Conservation (phyloP, 2,113 vertebrate species). For the Cyprinodon brontotheroides region DNA sequence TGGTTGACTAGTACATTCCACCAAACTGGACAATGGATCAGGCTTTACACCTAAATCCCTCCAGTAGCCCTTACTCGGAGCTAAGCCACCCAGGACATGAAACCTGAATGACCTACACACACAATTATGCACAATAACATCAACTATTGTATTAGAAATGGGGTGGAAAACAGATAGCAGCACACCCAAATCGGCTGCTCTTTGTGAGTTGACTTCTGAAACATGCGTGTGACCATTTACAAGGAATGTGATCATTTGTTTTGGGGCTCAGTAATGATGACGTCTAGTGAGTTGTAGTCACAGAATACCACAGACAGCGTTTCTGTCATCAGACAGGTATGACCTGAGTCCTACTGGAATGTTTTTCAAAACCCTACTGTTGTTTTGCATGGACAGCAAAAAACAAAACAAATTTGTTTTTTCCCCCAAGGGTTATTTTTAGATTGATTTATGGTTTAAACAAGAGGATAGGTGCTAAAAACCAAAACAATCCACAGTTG, state of each 20-base stretch:
- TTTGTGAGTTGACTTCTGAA: slow-evolving; percentile 43
- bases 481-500: no score
- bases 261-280: slow-evolving; percentile 22
- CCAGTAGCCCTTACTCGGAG: slow-evolving; percentile 64
- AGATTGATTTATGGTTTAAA: neutral
- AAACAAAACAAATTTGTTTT: neutral
- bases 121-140: slow-evolving; percentile 31
- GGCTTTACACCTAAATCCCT: slow-evolving; percentile 77
- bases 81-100: slow-evolving; percentile 59
- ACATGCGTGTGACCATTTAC: slow-evolving; percentile 44
- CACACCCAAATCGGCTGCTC: slow-evolving; percentile 33
- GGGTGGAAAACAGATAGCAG: slow-evolving; percentile 24
- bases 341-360: slow-evolving; percentile 39
- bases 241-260: slow-evolving; percentile 64
- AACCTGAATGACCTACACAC: slow-evolving; percentile 67
- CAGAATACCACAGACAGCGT: slow-evolving; percentile 9
- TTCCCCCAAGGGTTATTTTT: neutral
- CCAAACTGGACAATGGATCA: slow-evolving; percentile 63
- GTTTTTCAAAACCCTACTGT: neutral
- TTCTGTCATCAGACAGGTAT: slow-evolving; percentile 28
- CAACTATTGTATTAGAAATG: slow-evolving; percentile 43
- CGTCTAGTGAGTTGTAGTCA: slow-evolving; percentile 17
- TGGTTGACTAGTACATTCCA: slow-evolving; percentile 75
- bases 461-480: neutral
- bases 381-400: slow-evolving; percentile 6